These are phyloP conservation scores for Dicentrarchus labrax DNA, from an alignment of 2,113 vertebrate species.

Conservation along the genomic window DNA sequence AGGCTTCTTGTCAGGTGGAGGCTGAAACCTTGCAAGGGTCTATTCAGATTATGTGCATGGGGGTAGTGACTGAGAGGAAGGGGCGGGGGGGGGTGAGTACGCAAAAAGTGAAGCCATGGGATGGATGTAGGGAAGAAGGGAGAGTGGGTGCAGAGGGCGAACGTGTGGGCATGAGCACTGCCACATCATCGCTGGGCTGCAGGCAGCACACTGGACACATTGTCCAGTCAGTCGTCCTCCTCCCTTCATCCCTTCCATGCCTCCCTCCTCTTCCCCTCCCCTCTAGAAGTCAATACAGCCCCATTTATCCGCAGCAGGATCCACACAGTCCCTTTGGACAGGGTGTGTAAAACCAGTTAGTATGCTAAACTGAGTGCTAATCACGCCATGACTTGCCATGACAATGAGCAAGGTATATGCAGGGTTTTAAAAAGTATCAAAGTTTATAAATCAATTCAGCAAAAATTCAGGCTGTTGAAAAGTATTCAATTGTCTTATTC, in stretches of 20 bases:
- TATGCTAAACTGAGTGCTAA: not conserved
- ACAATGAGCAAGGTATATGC: no score
- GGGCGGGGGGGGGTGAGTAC: not conserved
- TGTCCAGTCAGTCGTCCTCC: slow-evolving; percentile 69
- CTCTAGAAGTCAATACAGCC: slow-evolving; percentile 50
- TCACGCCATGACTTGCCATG: no score
- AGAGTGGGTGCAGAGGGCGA: slow-evolving; percentile 54
- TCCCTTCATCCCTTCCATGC: slow-evolving; percentile 46
- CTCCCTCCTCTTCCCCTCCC: slow-evolving; percentile 38
- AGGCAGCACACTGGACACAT: slow-evolving; percentile 79
- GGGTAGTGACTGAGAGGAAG: not conserved
- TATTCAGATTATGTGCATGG: not conserved
- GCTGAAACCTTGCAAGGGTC: not conserved
- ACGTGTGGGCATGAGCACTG: slow-evolving; percentile 65
- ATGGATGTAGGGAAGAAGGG: slow-evolving; percentile 32
- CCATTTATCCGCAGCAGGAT: slow-evolving; percentile 55
- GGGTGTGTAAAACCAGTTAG: slow-evolving; percentile 5
- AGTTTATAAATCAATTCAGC: no score
- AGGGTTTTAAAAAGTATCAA: no score
- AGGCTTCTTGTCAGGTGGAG: not conserved
- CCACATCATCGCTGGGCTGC: slow-evolving; percentile 79
- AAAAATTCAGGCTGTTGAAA: no score
- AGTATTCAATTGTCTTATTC: no score
- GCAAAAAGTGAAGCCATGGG: slow-evolving; percentile 1
- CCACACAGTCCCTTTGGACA: slow-evolving; percentile 12